Evolutionary conservation across 2,888 invertebrate genomes (phyloP).

Genomic region (Coecobrya sp.): DNA sequence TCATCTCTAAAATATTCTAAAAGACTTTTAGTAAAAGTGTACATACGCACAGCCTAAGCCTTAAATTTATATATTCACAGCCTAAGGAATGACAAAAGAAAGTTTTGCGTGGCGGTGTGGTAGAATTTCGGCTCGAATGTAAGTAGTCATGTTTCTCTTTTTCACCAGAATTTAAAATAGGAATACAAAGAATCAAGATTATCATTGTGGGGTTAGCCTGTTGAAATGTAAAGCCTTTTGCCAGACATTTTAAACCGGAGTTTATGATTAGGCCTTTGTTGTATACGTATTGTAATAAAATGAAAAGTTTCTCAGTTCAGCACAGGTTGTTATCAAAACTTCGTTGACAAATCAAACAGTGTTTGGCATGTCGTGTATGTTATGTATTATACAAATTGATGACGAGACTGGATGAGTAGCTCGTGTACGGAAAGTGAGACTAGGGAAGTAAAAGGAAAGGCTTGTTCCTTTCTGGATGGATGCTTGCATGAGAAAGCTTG

Average conservation of each 20-base stretch:
- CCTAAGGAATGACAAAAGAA: no score
- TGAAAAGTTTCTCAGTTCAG: neutral
- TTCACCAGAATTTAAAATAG: no score
- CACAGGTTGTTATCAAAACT: neutral
- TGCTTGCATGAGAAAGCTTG: constrained; percentile 28
- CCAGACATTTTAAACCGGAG: neutral
- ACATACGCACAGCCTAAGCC: no score
- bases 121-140: no score
- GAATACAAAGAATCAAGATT: neutral
- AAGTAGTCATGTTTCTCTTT: no score
- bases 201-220: neutral
- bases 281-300: neutral
- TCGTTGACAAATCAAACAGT: neutral
- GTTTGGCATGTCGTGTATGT: neutral
- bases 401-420: neutral
- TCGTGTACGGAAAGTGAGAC: neutral
- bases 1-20: no score
- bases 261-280: neutral
- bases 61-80: no score
- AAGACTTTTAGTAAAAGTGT: no score
- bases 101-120: no score
- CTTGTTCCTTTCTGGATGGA: constrained; percentile 46
- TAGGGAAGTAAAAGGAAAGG: constrained; percentile 22
- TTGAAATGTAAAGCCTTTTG: neutral
- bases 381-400: neutral